Base-by-base conservation (phyloP, 53 echinoderm and acorn worm species). In the Henricia sp. region DNA sequence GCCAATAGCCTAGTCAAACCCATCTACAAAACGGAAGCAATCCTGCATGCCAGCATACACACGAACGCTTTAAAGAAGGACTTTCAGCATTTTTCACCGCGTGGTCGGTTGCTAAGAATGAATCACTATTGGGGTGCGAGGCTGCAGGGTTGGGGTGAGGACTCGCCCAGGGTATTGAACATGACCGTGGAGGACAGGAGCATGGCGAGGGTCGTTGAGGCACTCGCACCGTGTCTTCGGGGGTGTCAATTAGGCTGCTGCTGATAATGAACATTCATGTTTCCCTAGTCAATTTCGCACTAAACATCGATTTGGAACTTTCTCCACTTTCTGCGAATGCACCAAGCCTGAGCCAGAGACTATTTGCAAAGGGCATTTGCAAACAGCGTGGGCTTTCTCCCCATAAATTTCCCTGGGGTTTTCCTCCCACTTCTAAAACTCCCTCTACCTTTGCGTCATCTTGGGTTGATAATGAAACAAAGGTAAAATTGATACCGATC, bases 81-180 rank as follows among this genome's bases (percentile, higher is more conserved):
- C 29, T 36, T 29, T 5, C 13, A 17, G 0, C 29, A 30, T 11
- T 35, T 16, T 2, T 0, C n/a, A 2, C 58, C 58, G 17, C 34
- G 14, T 17, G 46, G 27, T 0, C 2, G 24, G 9, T 2, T 6
- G 20, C 27, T 77, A 5, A 9, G 77, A 17, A 53, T 77, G 77
- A 77, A 52, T 29, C 77, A 77, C 20, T 77, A 56, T 12, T 77
- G 77, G 77, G 77, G 77, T 6, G 77, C 77, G 0, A 28, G 77
- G 44, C 56, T 77, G 19, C 77, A 77, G 40, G n/a, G 42, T 17
- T 77, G 77, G 77, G 77, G 75, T 2, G 75, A 74, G 8, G 75
- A 74, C 40, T 59, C 77, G n/a, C 58, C 58, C 27, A 20, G 60
- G 56, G n/a, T 77, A 5, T 38, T 77, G 21, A 36, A 59, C 77